Percentiles rank a stretch among this genome's conserved stretches.
These are phyloP conservation scores for Ganaspis brasiliensis DNA, from an alignment of 2,888 invertebrate genomes.

Conservation along the genomic window DNA sequence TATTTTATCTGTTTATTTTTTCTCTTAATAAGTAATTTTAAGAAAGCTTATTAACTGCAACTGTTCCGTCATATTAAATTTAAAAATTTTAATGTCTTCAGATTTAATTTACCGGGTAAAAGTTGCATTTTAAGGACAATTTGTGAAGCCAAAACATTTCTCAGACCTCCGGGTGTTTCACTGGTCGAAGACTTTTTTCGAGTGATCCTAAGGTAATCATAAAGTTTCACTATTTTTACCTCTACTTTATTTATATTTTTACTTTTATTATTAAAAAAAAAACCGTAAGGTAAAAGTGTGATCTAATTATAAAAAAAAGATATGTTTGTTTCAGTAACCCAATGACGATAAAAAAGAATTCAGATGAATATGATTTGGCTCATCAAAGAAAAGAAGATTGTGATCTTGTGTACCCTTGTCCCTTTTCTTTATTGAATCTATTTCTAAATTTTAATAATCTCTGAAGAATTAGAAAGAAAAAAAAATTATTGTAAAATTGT, in stretches of 20 bases:
- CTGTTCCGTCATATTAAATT: too few species aligned
- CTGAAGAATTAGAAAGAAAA: not conserved
- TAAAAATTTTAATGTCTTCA: slow-evolving; percentile 77
- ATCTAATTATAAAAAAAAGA: too few species aligned
- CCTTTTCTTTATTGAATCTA: slow-evolving; percentile 74
- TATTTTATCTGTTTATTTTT: not conserved
- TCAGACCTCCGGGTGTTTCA: slow-evolving; percentile 84
- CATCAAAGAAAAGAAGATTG: slow-evolving; percentile 67
- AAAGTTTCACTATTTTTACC: slow-evolving; percentile 6
- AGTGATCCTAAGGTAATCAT: slow-evolving; percentile 84
- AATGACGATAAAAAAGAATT: slow-evolving; percentile 54
- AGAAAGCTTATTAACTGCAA: not conserved
- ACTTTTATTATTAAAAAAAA: slow-evolving; percentile 26
- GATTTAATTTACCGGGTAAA: slow-evolving; percentile 84
- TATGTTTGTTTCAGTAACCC: slow-evolving; percentile 66
- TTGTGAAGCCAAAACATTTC: slow-evolving; percentile 84
- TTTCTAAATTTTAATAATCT: slow-evolving; percentile 62
- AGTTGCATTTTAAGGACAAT: slow-evolving; percentile 86
- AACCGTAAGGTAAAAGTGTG: too few species aligned
- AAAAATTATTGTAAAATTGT: not conserved
- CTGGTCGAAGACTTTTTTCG: slow-evolving; percentile 86
- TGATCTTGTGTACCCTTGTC: slow-evolving; percentile 71
- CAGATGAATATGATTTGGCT: slow-evolving; percentile 74
- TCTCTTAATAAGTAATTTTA: not conserved
- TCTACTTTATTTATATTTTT: too few species aligned